Evolutionary conservation across 2,888 invertebrate species (phyloP).

Genomic region (Drosophila emarginata): DNA sequence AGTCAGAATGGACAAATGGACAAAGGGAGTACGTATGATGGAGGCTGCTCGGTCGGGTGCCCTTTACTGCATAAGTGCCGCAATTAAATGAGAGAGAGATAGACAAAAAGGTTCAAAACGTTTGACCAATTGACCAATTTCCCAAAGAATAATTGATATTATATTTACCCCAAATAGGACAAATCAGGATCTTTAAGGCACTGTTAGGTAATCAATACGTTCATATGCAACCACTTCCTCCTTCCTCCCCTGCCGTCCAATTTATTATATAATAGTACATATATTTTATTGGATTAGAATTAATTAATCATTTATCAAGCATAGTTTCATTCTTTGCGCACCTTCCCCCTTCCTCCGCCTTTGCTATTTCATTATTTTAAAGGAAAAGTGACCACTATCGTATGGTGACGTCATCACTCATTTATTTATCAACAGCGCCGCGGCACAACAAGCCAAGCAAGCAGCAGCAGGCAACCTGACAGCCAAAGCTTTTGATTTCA

Average conservation of each 20-base stretch:
- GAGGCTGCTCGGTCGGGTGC: neutral
- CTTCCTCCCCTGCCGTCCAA: no score
- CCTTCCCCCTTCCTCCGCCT: no score
- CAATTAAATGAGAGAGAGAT: neutral
- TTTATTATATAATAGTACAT: no score
- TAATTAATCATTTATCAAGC: no score
- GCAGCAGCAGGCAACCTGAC: neutral
- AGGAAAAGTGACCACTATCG: neutral
- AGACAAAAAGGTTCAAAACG: neutral
- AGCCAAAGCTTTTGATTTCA: slow-evolving; percentile 4
- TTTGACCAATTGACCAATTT: neutral
- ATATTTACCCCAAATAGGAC: neutral
- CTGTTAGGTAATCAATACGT: neutral
- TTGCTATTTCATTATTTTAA: neutral
- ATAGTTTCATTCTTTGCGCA: no score
- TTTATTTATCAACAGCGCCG: neutral
- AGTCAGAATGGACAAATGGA: neutral
- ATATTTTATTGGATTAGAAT: no score
- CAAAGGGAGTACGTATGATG: neutral
- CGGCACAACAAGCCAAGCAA: neutral
- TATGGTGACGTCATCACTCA: neutral
- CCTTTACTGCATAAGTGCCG: neutral
- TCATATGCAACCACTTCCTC: no score
- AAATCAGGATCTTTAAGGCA: no score
- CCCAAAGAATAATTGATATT: neutral